Evolutionary conservation across 2,113 vertebrate genomes (phyloP).

Genomic region (Pelmatolapia mariae): DNA sequence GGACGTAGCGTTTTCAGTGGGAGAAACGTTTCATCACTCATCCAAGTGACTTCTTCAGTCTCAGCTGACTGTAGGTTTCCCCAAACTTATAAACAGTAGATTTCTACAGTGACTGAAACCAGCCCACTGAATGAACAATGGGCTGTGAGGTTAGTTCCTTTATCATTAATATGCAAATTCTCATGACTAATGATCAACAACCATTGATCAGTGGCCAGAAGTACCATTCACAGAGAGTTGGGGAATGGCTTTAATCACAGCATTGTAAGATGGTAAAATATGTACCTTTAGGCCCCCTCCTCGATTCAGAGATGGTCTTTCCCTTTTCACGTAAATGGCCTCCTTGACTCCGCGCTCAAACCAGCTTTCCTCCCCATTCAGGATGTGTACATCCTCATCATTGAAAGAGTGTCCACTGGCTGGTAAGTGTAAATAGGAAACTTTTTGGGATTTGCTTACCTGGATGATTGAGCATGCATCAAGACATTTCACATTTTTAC

Average conservation of each 20-base stretch:
- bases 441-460: neutral
- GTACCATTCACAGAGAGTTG: neutral
- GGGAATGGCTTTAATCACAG: neutral
- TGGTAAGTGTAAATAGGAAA: neutral
- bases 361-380: accelerated
- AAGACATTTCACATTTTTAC: neutral
- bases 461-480: neutral
- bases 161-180: neutral
- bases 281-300: neutral
- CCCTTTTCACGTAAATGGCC: neutral
- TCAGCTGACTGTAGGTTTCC: neutral
- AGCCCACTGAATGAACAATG: neutral
- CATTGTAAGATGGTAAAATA: accelerated
- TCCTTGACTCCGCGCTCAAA: accelerated
- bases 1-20: accelerated
- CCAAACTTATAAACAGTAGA: neutral
- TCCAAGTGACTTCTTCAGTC: neutral
- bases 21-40: accelerated
- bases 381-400: neutral
- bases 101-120: neutral
- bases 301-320: neutral
- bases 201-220: accelerated
- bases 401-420: neutral
- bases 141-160: neutral
- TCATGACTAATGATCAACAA: neutral